phyloP scores from a whole-genome alignment of 2,888 invertebrate species.

The Diogma glabrata region DNA sequence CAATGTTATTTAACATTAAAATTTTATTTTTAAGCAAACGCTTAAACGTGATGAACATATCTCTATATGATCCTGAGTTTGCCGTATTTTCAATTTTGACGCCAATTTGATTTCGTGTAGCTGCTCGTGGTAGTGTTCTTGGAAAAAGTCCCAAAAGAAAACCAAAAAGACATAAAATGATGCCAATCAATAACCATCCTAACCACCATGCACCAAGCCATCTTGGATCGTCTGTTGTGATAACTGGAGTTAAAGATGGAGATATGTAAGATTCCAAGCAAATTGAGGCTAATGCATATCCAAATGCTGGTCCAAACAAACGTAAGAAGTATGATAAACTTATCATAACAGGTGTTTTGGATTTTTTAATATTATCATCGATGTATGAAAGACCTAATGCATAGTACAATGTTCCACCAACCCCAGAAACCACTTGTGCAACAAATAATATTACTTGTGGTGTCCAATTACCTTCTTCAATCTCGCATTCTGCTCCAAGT shows the following conservation, averaged over 20 bases:
- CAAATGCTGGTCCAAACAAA: slow-evolving; percentile 57
- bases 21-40: slow-evolving; percentile 52
- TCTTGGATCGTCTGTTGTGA: slow-evolving; percentile 54
- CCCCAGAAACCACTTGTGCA: slow-evolving; percentile 58
- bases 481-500: slow-evolving; percentile 40
- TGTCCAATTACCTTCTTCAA: slow-evolving; percentile 44
- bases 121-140: slow-evolving; percentile 52
- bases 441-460: slow-evolving; percentile 51
- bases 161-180: slow-evolving; percentile 45
- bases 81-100: slow-evolving; percentile 23
- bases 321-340: slow-evolving; percentile 57
- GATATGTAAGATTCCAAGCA: slow-evolving; percentile 56
- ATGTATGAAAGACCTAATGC: slow-evolving; percentile 60
- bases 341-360: slow-evolving; percentile 56
- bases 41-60: slow-evolving; percentile 51
- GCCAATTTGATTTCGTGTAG: slow-evolving; percentile 34
- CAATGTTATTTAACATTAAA: slow-evolving; percentile 59
- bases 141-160: slow-evolving; percentile 54
- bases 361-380: slow-evolving; percentile 65
- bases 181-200: slow-evolving; percentile 56
- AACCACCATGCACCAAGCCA: slow-evolving; percentile 82
- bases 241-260: slow-evolving; percentile 50
- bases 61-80: slow-evolving; percentile 37
- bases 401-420: slow-evolving; percentile 56
- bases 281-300: slow-evolving; percentile 52